phyloP scores from a whole-genome alignment of 1,140 invertebrate genomes.

The Vanessa tameamea region DNA sequence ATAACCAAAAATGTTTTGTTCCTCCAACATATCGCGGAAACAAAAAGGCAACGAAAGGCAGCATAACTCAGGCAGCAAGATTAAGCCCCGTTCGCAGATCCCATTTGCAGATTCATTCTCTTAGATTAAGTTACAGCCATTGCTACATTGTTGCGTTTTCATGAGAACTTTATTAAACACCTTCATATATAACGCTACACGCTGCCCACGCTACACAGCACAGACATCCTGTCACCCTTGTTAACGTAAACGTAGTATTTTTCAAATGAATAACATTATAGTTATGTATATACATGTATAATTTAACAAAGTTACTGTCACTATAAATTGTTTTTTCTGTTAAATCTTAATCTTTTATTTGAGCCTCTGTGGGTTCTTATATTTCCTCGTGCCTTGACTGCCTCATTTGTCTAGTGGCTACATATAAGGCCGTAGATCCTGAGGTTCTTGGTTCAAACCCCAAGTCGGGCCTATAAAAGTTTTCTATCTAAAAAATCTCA shows the following conservation, averaged over 20 bases:
- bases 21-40: slow-evolving; percentile 29
- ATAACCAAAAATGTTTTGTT: slow-evolving; percentile 29
- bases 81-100: slow-evolving; percentile 66
- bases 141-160: slow-evolving; percentile 67
- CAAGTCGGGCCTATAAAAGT: too few species aligned
- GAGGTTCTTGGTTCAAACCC: too few species aligned
- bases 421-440: too few species aligned
- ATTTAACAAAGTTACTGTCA: too few species aligned
- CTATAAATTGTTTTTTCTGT: too few species aligned
- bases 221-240: slow-evolving; percentile 19
- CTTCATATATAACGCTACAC: slow-evolving; percentile 54
- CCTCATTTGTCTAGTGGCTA: too few species aligned
- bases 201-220: slow-evolving; percentile 17
- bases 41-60: slow-evolving; percentile 40
- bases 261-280: slow-evolving; percentile 8
- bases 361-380: too few species aligned
- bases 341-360: too few species aligned
- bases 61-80: slow-evolving; percentile 50
- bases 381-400: too few species aligned
- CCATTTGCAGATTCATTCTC: slow-evolving; percentile 73
- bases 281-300: too few species aligned
- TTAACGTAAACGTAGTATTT: slow-evolving; percentile 15
- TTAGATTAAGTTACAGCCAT: slow-evolving; percentile 70
- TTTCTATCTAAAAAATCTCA: too few species aligned
- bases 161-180: slow-evolving; percentile 71